Percentiles rank a stretch among this genome's conserved stretches.
phyloP scores from a whole-genome alignment of 2,113 vertebrate genomes.

The Emydocephalus ijimae region DNA sequence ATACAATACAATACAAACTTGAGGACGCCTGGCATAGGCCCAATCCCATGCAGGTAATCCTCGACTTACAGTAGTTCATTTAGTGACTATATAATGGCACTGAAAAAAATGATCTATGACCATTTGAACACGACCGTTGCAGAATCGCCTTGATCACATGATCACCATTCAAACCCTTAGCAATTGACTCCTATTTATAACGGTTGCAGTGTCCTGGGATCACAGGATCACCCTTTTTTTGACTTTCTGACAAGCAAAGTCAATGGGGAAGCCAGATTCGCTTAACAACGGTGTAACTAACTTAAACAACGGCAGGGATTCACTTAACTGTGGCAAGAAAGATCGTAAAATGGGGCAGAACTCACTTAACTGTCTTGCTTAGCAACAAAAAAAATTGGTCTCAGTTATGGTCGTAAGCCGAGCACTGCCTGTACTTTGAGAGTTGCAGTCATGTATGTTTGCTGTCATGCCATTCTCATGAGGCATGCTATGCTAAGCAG shows the following conservation, averaged over 20 bases:
- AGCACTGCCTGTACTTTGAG: neutral
- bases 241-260: too few relatives aligned
- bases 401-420: neutral
- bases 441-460: neutral
- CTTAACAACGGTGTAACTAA: too few relatives aligned
- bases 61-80: too few relatives aligned
- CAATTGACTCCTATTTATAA: too few relatives aligned
- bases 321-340: neutral
- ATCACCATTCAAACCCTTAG: too few relatives aligned
- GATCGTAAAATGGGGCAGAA: neutral
- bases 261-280: too few relatives aligned
- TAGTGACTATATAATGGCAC: too few relatives aligned
- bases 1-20: neutral
- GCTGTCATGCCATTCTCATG: neutral
- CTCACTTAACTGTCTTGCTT: neutral
- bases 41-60: neutral
- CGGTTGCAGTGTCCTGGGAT: too few relatives aligned
- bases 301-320: neutral
- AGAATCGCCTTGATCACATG: too few relatives aligned
- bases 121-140: too few relatives aligned
- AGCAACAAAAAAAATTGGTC: neutral
- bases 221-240: too few relatives aligned
- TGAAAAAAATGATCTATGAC: too few relatives aligned
- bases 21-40: neutral
- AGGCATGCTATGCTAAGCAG: neutral